Base-by-base conservation (phyloP, 2,113 vertebrate species). In the Odontesthes bonariensis region DNA sequence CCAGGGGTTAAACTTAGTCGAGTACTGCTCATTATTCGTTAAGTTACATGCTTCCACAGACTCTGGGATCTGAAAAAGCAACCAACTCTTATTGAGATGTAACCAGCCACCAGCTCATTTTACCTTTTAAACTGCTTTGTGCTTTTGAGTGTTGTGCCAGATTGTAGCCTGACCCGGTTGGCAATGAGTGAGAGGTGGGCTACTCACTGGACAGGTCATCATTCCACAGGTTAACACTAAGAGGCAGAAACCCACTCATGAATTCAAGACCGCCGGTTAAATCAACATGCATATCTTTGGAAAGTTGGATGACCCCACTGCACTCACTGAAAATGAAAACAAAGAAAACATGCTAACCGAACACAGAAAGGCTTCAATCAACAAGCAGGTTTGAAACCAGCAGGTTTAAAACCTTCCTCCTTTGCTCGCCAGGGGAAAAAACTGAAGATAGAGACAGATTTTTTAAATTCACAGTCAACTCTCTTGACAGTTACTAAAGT, bases 401-500 rank as follows among this genome's bases (percentile, higher is more conserved):
- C 10, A 38, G 35, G 35, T 38, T 19, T 8, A 12, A 13, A 40
- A 22, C 4, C 4, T 12, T 40, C 33, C 11, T 16, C 3, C 35
- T n/a, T 12, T 40, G 38, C n/a, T 19, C 4, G 27, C 14, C 31
- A 57, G 14, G 22, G 16, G 49, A 55, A 55, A 59, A 51, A 38
- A 46, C 8, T 8, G 8, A 32, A 33, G 11, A 67, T 6, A 73
- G 16, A 20, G 6, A 6, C 10, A 58, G 35, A 68, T 35, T 35
- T 27, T 19, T 59, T 54, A 10, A 57, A 63, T 40, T 32, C 0
- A 23, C 4, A 6, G 49, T 57, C 46, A 73, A 47, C 5, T 69
- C 5, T 52, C 58, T 13, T 67, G 44, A 22, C 42, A 64, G 35
- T 60, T 7, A 42, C n/a, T 56, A 54, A 76, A 61, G 75, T 83